Percentiles rank a stretch among this genome's conserved stretches.
Evolutionary conservation across 2,888 invertebrate species (phyloP).

Genomic region (Drosophila rubida): DNA sequence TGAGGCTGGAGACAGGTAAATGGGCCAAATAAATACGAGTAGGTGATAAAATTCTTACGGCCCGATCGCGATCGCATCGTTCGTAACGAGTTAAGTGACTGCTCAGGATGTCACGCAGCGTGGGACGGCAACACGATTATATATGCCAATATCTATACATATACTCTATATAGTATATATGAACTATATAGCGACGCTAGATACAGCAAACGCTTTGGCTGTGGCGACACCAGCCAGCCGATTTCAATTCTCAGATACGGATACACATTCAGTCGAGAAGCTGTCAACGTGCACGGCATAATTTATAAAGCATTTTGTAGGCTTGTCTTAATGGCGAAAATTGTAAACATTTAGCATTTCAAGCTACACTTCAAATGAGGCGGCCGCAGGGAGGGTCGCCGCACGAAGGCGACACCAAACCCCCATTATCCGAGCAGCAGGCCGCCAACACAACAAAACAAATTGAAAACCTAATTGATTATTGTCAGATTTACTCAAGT

Average conservation of each 20-base stretch:
- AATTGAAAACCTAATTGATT: slow-evolving; percentile 68
- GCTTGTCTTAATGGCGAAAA: slow-evolving; percentile 79
- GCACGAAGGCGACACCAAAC: slow-evolving; percentile 1
- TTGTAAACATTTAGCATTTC: slow-evolving; percentile 73
- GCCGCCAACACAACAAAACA: slow-evolving; percentile 43
- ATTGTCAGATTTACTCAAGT: slow-evolving; percentile 47
- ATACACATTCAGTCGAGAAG: slow-evolving; percentile 18
- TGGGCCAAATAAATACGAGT: slow-evolving; percentile 51
- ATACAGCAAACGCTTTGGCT: slow-evolving; percentile 21
- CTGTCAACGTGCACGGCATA: slow-evolving; percentile 69
- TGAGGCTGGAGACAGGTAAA: slow-evolving; percentile 26
- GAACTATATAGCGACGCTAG: slow-evolving; percentile 10
- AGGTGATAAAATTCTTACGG: slow-evolving; percentile 42
- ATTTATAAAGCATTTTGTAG: slow-evolving; percentile 73
- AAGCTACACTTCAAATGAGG: slow-evolving; percentile 56
- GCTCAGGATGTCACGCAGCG: slow-evolving; percentile 55
- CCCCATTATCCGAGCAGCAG: slow-evolving; percentile 45
- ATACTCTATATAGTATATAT: slow-evolving; percentile 19
- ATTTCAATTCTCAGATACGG: slow-evolving; percentile 41
- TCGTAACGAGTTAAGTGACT: slow-evolving; percentile 16
- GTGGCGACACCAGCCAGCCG: slow-evolving; percentile 44
- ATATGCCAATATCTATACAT: not conserved
- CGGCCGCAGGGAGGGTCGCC: not conserved
- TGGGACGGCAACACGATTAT: not conserved
- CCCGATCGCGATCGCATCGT: slow-evolving; percentile 21